Conservation (phyloP, 2,797 vertebrate species). For the Schizothorax lantsangensis region DNA sequence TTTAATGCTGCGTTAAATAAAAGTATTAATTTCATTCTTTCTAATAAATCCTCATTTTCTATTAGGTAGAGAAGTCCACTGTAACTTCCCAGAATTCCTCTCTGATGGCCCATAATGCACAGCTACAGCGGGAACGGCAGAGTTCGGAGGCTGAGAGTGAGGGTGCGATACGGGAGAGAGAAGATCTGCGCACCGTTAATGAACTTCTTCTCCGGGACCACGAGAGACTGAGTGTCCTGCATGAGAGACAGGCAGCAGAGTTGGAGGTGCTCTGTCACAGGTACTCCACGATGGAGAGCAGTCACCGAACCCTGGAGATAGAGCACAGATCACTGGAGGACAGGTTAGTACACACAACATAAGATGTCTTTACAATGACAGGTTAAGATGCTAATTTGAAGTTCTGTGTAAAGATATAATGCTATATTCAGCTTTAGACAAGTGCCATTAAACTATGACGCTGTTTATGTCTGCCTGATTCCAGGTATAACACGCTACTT, state of each 20-base stretch:
- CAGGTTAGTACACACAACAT: conserved; percentile 77
- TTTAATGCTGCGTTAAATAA: too few species aligned
- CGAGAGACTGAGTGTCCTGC: conserved; percentile 93
- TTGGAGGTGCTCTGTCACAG: conserved; percentile 93
- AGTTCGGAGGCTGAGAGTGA: conserved; percentile 90
- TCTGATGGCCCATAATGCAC: conserved; percentile 94
- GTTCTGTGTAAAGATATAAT: not conserved
- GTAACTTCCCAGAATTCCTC: conserved; percentile 90
- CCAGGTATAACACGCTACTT: conserved; percentile 92
- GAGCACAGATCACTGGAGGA: conserved; percentile 78
- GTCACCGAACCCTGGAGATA: conserved; percentile 85
- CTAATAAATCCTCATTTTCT: not conserved
- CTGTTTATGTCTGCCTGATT: conserved; percentile 16
- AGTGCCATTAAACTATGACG: not conserved
- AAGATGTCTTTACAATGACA: not conserved
- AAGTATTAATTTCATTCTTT: not conserved
- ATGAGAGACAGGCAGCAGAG: conserved; percentile 91
- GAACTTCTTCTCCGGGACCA: conserved; percentile 94
- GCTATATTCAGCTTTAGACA: not conserved
- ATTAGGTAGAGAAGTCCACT: conserved; percentile 94
- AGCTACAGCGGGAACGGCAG: conserved; percentile 91
- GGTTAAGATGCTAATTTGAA: not conserved
- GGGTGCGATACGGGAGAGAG: conserved; percentile 85
- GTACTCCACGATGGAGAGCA: conserved; percentile 90
- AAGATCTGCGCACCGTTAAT: conserved; percentile 89